phyloP scores from a whole-genome alignment of 2,797 vertebrate species.

The Martes flavigula region DNA sequence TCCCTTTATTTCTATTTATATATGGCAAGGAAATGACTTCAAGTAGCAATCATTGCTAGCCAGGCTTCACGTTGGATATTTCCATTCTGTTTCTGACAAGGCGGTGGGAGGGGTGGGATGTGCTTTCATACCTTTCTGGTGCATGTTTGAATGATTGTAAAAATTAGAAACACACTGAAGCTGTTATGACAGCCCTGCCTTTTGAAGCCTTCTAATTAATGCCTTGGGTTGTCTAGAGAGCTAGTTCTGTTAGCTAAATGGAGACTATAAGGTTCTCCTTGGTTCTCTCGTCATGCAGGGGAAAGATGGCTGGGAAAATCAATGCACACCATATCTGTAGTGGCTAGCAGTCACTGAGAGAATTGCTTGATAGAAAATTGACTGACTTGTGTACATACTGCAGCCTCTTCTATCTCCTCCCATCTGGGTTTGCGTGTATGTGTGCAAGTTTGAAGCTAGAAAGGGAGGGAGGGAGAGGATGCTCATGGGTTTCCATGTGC shows the following conservation, averaged over 20 bases:
- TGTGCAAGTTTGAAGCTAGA: background rate
- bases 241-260: slow-evolving; percentile 72
- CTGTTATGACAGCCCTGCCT: slow-evolving; percentile 82
- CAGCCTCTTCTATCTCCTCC: background rate
- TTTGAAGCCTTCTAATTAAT: slow-evolving; percentile 85
- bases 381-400: slow-evolving; percentile 6
- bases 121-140: slow-evolving; percentile 71
- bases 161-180: slow-evolving; percentile 75
- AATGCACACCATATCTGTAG: slow-evolving; percentile 61
- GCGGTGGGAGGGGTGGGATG: slow-evolving; percentile 40
- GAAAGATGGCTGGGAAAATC: slow-evolving; percentile 71
- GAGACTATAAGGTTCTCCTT: slow-evolving; percentile 63
- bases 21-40: slow-evolving; percentile 72
- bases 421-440: background rate
- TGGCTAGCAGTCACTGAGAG: background rate
- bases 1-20: slow-evolving; percentile 77
- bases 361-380: background rate
- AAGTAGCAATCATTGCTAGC: slow-evolving; percentile 64
- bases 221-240: slow-evolving; percentile 75
- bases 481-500: background rate
- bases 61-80: slow-evolving; percentile 60
- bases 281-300: slow-evolving; percentile 67
- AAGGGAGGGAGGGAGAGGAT: background rate
- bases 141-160: slow-evolving; percentile 71
- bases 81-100: slow-evolving; percentile 67